phyloP scores from a whole-genome alignment of 2,113 vertebrate genomes.

The Nannobrachium achirus region DNA sequence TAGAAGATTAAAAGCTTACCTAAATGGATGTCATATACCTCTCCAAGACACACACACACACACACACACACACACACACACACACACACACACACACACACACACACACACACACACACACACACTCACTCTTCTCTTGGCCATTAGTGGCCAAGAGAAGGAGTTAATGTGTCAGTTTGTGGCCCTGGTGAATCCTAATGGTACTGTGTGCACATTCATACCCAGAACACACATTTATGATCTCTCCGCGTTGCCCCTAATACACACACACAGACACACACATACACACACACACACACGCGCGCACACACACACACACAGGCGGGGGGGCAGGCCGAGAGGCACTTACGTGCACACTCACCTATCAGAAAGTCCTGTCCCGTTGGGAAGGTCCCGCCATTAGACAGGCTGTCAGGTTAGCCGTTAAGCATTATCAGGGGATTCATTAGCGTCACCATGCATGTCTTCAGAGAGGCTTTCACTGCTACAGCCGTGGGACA shows the following conservation, averaged over 20 bases:
- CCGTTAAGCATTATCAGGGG: slow-evolving; percentile 30
- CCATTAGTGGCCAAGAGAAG: slow-evolving; percentile 47
- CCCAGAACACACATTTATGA: background rate
- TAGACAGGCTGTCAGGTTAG: slow-evolving; percentile 1
- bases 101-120: background rate
- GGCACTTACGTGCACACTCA: background rate
- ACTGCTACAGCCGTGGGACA: background rate
- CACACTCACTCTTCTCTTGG: background rate
- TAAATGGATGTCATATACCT: slow-evolving; percentile 8
- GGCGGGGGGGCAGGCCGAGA: no score
- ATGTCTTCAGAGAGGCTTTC: background rate
- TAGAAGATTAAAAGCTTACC: slow-evolving; percentile 51
- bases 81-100: background rate
- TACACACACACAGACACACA: slow-evolving; percentile 3
- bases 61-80: background rate
- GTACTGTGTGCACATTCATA: background rate
- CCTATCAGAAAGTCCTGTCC: background rate
- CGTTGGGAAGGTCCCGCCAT: background rate
- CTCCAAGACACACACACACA: background rate
- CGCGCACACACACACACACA: background rate
- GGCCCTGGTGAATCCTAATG: slow-evolving; percentile 7
- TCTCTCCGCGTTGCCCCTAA: no score
- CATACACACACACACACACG: slow-evolving; percentile 1
- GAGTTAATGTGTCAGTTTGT: slow-evolving; percentile 48
- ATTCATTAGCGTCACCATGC: slow-evolving; percentile 38